Percentiles rank a stretch among this genome's conserved stretches.
Conservation (phyloP, 2,888 invertebrate species). For the Trileptium ribeirensis region DNA sequence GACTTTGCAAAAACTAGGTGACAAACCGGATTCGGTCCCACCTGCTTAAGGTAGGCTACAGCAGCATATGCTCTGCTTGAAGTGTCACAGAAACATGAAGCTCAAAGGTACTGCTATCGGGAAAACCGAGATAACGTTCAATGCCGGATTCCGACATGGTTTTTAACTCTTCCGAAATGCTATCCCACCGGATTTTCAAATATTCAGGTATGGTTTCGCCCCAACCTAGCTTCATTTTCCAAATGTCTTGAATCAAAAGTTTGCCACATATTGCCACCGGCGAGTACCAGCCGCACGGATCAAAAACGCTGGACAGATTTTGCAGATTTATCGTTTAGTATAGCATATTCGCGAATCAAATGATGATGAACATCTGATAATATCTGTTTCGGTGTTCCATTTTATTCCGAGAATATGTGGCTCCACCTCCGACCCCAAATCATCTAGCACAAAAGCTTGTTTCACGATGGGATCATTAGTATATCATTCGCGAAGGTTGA, state of each 20-base stretch:
- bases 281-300: not conserved
- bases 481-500: too few relatives aligned
- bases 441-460: not conserved
- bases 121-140: too few relatives aligned
- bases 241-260: not conserved
- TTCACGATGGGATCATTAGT: not conserved
- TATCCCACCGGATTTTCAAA: not conserved
- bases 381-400: not conserved
- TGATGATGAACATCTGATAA: too few relatives aligned
- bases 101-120: not conserved
- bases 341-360: too few relatives aligned
- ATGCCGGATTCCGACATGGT: not conserved
- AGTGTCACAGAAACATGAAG: slow-evolving; percentile 32
- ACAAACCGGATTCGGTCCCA: not conserved
- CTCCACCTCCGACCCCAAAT: not conserved
- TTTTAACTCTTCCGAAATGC: not conserved
- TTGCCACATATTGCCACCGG: not conserved
- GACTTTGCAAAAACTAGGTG: slow-evolving; percentile 30
- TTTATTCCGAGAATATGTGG: not conserved
- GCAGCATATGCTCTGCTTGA: slow-evolving; percentile 36
- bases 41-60: slow-evolving; percentile 29
- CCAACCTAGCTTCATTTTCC: not conserved
- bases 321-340: not conserved
- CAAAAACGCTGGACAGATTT: not conserved
- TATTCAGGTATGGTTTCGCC: not conserved